These are phyloP conservation scores for Caenorhabditis tropicalis DNA, from an alignment of 1,140 invertebrate species.

Conservation along the genomic window DNA sequence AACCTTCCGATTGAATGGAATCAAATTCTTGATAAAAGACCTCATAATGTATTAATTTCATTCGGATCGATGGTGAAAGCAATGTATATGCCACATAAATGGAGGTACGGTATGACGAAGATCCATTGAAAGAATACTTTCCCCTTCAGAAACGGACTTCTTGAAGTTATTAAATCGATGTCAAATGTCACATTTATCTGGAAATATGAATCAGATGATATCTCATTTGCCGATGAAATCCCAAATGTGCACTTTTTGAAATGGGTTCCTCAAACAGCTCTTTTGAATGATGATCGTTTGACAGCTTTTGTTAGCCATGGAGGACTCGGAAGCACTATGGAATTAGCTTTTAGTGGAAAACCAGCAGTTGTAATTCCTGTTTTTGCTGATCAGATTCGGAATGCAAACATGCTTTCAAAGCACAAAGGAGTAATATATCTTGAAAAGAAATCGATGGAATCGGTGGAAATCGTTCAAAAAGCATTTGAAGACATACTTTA, in stretches of 20 bases:
- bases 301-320: not conserved
- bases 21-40: constrained; percentile 26
- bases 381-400: constrained; percentile 61
- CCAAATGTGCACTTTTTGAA: not conserved
- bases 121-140: not conserved
- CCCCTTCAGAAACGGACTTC: not conserved
- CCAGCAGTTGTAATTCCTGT: constrained; percentile 57
- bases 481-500: constrained; percentile 46
- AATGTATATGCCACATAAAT: constrained; percentile 50
- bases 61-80: constrained; percentile 58
- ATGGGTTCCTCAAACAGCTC: constrained; percentile 27
- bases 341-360: constrained; percentile 33
- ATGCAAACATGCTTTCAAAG: constrained; percentile 51
- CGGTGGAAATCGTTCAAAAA: constrained; percentile 10
- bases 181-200: constrained; percentile 14
- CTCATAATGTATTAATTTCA: constrained; percentile 52
- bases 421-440: constrained; percentile 50
- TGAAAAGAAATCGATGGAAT: constrained; percentile 42
- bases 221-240: not conserved
- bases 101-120: constrained; percentile 36
- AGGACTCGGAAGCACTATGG: constrained; percentile 22
- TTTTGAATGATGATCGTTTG: not conserved
- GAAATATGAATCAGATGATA: constrained; percentile 19
- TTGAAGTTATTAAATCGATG: constrained; percentile 1
- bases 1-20: constrained; percentile 21